Evolutionary conservation across 2,888 invertebrate species (phyloP).

Genomic region (Acrobasis consociella): DNA sequence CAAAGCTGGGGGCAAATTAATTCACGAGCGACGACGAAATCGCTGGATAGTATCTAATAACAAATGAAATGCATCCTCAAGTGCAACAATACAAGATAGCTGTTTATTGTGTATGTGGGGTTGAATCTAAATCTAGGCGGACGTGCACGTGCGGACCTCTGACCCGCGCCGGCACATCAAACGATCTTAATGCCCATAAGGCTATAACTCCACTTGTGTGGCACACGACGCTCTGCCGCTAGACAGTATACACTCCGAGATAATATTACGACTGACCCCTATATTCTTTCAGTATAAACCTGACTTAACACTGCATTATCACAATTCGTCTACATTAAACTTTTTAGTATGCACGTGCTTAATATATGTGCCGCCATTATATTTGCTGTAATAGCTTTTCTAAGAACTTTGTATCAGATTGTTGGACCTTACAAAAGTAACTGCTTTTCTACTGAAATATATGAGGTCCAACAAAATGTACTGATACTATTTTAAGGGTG

Average conservation of each 20-base stretch:
- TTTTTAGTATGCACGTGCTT: constrained; percentile 23
- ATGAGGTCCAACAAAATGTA: no score
- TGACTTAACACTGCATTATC: constrained; percentile 29
- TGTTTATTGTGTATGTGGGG: constrained; percentile 49
- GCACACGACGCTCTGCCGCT: constrained; percentile 28
- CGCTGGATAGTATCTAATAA: no score
- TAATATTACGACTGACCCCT: constrained; percentile 42
- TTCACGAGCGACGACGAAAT: no score
- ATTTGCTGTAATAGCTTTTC: constrained; percentile 11
- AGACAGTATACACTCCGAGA: constrained; percentile 43
- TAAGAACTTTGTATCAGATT: constrained; percentile 8
- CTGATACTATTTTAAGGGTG: no score
- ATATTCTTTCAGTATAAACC: constrained; percentile 31
- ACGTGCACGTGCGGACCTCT: constrained; percentile 50
- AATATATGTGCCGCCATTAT: constrained; percentile 18
- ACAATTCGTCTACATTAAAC: constrained; percentile 28
- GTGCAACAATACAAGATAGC: constrained; percentile 34
- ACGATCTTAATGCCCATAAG: constrained; percentile 47
- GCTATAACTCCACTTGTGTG: constrained; percentile 41
- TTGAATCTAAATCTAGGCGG: constrained; percentile 50
- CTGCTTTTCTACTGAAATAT: not conserved
- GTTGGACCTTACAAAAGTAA: not conserved
- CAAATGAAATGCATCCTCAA: not conserved
- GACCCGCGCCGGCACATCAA: constrained; percentile 51
- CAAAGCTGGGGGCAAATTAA: not conserved